These are phyloP conservation scores for Agonopterix arenella DNA, from an alignment of 2,888 invertebrate species.

Conservation along the genomic window DNA sequence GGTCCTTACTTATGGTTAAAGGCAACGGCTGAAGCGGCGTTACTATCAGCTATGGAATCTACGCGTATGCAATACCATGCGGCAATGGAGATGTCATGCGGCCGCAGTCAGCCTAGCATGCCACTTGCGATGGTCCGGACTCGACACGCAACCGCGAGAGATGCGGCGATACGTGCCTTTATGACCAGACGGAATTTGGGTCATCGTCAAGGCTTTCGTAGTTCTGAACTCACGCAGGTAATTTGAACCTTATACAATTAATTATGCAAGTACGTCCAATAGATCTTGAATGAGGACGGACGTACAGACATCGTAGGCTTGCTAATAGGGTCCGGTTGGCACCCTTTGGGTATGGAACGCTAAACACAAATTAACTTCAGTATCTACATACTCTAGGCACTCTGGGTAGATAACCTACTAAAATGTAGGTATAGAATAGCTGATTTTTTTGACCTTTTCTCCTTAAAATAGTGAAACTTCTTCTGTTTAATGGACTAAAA, in stretches of 20 bases:
- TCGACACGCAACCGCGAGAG: conserved; percentile 8
- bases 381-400: too few species aligned
- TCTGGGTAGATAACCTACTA: too few species aligned
- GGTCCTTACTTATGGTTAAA: conserved; percentile 1
- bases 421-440: too few species aligned
- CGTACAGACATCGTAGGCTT: too few species aligned
- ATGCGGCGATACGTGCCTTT: conserved; percentile 10
- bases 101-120: conserved; percentile 8
- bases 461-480: too few species aligned
- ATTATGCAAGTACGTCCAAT: too few species aligned
- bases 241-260: neutral
- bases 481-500: too few species aligned
- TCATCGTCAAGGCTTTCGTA: neutral
- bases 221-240: neutral
- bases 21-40: conserved; percentile 22
- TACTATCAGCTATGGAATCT: conserved; percentile 15
- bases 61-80: conserved; percentile 17
- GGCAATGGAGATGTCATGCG: conserved; percentile 24
- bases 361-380: too few species aligned
- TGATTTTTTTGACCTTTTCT: too few species aligned
- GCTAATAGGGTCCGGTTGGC: too few species aligned
- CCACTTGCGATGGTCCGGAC: conserved; percentile 7
- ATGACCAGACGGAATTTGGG: neutral
- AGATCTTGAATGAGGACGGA: too few species aligned
- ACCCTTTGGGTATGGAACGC: too few species aligned